A percentile compares a stretch with the other conserved stretches of the same genome.
These are phyloP conservation scores for Lutjanus argentimaculatus DNA, from an alignment of 2,797 vertebrate genomes.

Conservation along the genomic window DNA sequence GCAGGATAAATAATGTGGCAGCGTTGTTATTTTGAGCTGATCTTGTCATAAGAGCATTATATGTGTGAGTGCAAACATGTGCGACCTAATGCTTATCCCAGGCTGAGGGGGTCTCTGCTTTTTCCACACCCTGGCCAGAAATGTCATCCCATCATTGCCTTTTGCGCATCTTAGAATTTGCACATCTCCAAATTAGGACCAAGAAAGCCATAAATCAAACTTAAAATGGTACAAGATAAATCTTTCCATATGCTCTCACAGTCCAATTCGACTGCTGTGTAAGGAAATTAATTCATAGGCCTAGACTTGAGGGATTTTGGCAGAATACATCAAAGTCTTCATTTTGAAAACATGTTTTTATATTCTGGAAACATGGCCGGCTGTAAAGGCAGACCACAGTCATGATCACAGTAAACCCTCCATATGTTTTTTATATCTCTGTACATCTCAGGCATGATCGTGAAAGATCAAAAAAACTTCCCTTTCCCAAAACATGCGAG, in stretches of 20 bases:
- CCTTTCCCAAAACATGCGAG: background rate
- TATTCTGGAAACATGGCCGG: constrained; percentile 11
- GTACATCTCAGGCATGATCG: constrained; percentile 14
- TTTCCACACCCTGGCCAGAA: constrained; percentile 23
- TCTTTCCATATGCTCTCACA: background rate
- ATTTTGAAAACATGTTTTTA: background rate
- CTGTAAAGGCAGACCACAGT: background rate
- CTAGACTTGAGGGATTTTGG: background rate
- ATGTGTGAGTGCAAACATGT: background rate
- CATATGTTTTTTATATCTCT: background rate
- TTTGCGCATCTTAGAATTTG: background rate
- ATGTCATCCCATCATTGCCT: constrained; percentile 2
- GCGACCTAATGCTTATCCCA: constrained; percentile 23
- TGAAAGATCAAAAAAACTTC: constrained; percentile 21
- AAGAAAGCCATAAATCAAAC: constrained; percentile 19
- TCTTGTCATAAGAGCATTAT: constrained; percentile 64
- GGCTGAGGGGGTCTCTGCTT: background rate
- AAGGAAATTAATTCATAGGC: background rate
- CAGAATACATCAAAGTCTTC: constrained; percentile 8
- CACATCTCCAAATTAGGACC: constrained; percentile 13
- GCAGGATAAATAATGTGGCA: constrained; percentile 27
- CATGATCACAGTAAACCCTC: constrained; percentile 5
- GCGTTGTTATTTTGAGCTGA: constrained; percentile 47
- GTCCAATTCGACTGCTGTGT: background rate
- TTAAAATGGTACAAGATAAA: background rate